Evolutionary conservation across 1,140 invertebrate species (phyloP), one percentile per base, ranked within the genome.

Genomic region (Drosophila pruinosa): DNA sequence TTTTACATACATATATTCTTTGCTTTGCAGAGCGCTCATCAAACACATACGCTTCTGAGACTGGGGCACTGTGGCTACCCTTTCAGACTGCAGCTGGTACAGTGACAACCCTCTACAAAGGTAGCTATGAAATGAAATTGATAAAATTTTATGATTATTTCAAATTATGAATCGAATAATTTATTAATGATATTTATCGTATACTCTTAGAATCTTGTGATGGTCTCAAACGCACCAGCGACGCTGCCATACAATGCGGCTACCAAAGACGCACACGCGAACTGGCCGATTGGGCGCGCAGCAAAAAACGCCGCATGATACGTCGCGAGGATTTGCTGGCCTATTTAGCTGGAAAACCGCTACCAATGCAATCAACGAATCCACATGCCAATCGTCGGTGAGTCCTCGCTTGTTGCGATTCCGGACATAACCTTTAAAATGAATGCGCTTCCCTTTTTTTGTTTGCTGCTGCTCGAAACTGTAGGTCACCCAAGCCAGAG

Each of bases 81-180:
- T 97, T 96, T 92, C 96, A 96, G 92, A 95, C 95, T 71, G 95
- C 96, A 78, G 96, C 96, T 75, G 95, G 95, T 38, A 95, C 95
- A 57, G 95, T 96, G 67, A 96, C 96, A 59, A 93, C 94, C 39
- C 92, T 96, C 57, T 97, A 96, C 91, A 96, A 96, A 96, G 95
- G 95, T 95, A 52, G 28, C 15, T 34, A 34, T 34, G 10, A 2
- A 2, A 34, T 34, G 1, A 4, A n/a, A 34, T 34, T 6, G 5
- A 28, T 28, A 28, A 4, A 12, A 12, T 4, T n/a, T 12, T 12
- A 12, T 12, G 12, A n/a, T 34, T 31, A 8, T 31, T 10, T 31
- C 28, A n/a, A n/a, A n/a, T n/a, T n/a, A n/a, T n/a, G n/a, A n/a
- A n/a, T n/a, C n/a, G n/a, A n/a, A n/a, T n/a, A n/a, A n/a, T n/a